A percentile compares a stretch with the other conserved stretches of the same genome.
Conservation (phyloP, 2,113 vertebrate genomes). For the Pavo muticus region DNA sequence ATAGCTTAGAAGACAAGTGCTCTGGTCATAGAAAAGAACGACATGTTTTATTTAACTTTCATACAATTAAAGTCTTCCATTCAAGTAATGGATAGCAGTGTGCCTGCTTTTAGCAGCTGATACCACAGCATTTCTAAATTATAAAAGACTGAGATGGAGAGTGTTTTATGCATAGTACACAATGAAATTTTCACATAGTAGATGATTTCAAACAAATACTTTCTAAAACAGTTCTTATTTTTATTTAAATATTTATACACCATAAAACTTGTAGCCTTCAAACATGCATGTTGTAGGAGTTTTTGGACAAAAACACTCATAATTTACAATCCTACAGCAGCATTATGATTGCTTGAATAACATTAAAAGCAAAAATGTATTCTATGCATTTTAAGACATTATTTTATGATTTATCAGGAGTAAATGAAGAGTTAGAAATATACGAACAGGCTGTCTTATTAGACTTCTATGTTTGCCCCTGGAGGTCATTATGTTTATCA, state of each 20-base stretch:
- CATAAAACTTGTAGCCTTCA: neutral
- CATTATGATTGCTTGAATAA: neutral
- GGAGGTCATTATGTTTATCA: neutral
- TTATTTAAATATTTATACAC: slow-evolving; percentile 32
- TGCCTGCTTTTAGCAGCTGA: neutral
- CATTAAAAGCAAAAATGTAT: neutral
- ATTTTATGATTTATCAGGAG: neutral
- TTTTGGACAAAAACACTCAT: neutral
- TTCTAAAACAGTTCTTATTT: neutral
- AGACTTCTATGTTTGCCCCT: neutral
- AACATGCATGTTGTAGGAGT: neutral
- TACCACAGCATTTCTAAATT: neutral
- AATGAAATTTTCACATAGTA: neutral
- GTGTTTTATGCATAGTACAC: neutral
- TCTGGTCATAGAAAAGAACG: neutral
- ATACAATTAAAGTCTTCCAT: neutral
- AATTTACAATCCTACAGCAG: neutral
- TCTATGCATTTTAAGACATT: neutral
- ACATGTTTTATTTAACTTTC: neutral
- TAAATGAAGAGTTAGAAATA: neutral
- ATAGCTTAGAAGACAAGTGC: neutral
- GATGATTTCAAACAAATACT: neutral
- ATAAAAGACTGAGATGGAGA: neutral
- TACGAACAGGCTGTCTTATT: neutral
- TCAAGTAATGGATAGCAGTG: neutral